Evolutionary conservation across 2,113 vertebrate genomes (phyloP), one percentile per base, ranked within the genome.

Genomic region (Paracanthobrama guichenoti): DNA sequence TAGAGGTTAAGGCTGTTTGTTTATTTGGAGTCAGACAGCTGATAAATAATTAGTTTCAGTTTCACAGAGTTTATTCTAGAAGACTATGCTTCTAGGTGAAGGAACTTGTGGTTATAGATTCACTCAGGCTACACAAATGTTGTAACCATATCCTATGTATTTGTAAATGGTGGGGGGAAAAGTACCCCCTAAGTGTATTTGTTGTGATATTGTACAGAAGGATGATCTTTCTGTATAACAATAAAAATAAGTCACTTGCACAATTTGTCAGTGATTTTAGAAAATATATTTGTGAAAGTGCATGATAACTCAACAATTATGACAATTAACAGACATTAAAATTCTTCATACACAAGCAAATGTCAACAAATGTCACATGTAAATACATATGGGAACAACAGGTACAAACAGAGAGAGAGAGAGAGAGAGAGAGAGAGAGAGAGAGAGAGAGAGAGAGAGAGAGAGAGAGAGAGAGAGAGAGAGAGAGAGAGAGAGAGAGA

Each of bases 241-340:
- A 77, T 46, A 39, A 3, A 77, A 77, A 35, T 12, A 55, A 77
- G 24, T 55, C 11, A 28, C 73, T 72, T 72, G n/a, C 22, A 46
- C 72, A 57, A 7, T 13, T 57, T 35, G 4, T 77, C 74, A 59
- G 50, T 57, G 53, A 59, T 57, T 18, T 77, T 46, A 57, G 10
- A 77, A 77, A 77, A 55, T 75, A 53, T 75, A 75, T 76, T 76
- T 76, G 24, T 55, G 73, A 76, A 55, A 76, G 48, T 76, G 48
- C 48, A 53, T n/a, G n/a, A n/a, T 16, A 35, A 76, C 50, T 31
- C 16, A 55, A 53, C 24, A 53, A 28, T 74, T 44, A 42, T 44
- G 9, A 72, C 44, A 74, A 50, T 74, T 57, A 77, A 77, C 48
- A 20, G 14, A 28, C 35, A 48, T 24, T 50, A 20, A 0, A 55